Conservation (phyloP, 2,113 vertebrate species). For the Casuarius casuarius region DNA sequence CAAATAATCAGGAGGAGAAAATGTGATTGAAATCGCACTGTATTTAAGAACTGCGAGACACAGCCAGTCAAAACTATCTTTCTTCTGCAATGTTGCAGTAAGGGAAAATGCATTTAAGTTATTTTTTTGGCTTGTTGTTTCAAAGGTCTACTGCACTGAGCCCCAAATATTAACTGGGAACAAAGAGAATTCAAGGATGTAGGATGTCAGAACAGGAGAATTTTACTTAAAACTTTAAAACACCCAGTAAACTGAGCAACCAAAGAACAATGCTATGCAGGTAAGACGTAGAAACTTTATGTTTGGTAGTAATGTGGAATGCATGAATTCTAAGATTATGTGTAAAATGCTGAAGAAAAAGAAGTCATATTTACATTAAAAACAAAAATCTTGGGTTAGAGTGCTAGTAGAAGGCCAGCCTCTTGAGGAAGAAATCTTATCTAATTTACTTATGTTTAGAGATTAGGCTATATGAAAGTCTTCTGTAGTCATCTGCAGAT, state of each 20-base stretch:
- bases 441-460: not conserved
- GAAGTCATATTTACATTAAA: not conserved
- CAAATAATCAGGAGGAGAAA: not conserved
- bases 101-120: not conserved
- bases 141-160: not conserved
- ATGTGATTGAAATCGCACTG: not conserved
- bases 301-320: not conserved
- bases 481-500: not conserved
- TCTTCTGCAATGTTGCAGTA: fast-evolving
- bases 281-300: not conserved
- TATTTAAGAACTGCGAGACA: not conserved
- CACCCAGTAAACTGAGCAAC: not conserved
- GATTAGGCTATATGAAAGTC: not conserved
- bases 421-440: not conserved
- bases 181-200: not conserved
- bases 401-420: not conserved
- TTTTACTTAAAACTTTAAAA: not conserved
- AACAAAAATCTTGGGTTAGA: not conserved
- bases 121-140: not conserved
- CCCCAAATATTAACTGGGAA: not conserved
- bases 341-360: not conserved
- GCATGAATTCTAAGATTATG: not conserved
- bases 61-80: not conserved
- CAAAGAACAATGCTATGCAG: not conserved
- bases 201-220: not conserved